Evolutionary conservation across 2,797 vertebrate genomes (phyloP), one percentile per base, ranked within the genome.

Genomic region (Fundulus diaphanus): DNA sequence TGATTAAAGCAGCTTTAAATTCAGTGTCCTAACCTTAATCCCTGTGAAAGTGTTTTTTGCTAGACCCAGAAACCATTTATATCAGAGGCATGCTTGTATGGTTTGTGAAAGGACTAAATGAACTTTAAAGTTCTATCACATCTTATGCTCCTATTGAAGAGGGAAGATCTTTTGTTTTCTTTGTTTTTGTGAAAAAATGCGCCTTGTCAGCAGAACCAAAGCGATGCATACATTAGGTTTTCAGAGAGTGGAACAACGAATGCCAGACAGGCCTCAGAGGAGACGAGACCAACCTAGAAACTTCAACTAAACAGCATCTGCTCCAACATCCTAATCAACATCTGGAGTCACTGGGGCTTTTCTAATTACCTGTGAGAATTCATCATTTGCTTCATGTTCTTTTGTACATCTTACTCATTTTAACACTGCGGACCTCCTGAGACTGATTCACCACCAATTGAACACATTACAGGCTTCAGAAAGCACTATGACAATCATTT

Each of bases 221-320:
- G 40, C 1, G n/a, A 69, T 0, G 15, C 73, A 24, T 24, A 40
- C 22, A 24, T 65, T 40, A 40, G 68, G 44, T 72, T 82, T 74
- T 72, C 51, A 76, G 56, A 12, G n/a, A n/a, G 74, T 70, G 3
- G 0, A 7, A 27, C 1, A 13, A 82, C 49, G 37, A 16, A 59
- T 15, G 18, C 20, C 52, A 73, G 48, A 76, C 44, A 11, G 12
- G 83, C 82, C 76, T 72, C 72, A 46, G 31, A 78, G 76, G 46
- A 59, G 27, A 0, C 68, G 29, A 48, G 56, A 37, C 49, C 48
- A 35, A 27, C 48, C 24, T 71, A 67, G 51, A 73, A 88, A 82
- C 84, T 84, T 72, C 57, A 80, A 59, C 78, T 72, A 56, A 79
- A 79, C 40, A 84, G 54, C 89, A 89, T 86, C 86, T 91, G 89